phyloP scores from a whole-genome alignment of 1,140 invertebrate species.

The Paralvinella palmiformis region DNA sequence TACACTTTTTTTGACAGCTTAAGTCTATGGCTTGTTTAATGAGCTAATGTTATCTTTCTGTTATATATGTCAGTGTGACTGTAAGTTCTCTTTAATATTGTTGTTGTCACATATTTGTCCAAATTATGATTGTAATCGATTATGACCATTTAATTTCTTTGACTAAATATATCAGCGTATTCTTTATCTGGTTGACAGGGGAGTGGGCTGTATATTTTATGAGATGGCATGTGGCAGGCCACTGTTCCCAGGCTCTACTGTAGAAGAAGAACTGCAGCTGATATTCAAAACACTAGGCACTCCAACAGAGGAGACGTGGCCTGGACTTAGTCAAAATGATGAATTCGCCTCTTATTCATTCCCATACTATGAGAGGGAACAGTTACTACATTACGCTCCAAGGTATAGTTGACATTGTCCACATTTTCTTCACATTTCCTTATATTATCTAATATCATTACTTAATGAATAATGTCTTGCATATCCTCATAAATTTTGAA shows the following conservation, averaged over 20 bases:
- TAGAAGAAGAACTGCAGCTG: constrained; percentile 59
- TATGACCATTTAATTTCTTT: too few relatives aligned
- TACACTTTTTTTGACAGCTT: too few relatives aligned
- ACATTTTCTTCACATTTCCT: background rate
- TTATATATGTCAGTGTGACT: too few relatives aligned
- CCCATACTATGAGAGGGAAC: constrained; percentile 53
- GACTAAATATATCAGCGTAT: too few relatives aligned
- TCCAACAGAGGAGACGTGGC: constrained; percentile 66
- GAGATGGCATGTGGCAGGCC: constrained; percentile 65
- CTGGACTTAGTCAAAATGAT: constrained; percentile 51
- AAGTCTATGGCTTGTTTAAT: too few relatives aligned
- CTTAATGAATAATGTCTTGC: too few relatives aligned
- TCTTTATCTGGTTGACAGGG: constrained; percentile 57
- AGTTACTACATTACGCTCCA: constrained; percentile 55
- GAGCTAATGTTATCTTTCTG: too few relatives aligned
- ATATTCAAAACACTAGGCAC: constrained; percentile 61
- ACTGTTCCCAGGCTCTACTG: constrained; percentile 62
- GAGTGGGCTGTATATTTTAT: constrained; percentile 68
- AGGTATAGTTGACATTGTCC: constrained; percentile 38
- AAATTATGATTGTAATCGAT: too few relatives aligned
- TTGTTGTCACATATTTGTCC: too few relatives aligned
- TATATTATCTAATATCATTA: constrained; percentile 21
- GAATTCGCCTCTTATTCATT: constrained; percentile 55
- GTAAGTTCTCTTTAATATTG: too few relatives aligned
- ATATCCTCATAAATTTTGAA: too few relatives aligned